These are phyloP conservation scores for Eristalinus sepulchralis DNA, from an alignment of 2,888 invertebrate species.

Conservation along the genomic window DNA sequence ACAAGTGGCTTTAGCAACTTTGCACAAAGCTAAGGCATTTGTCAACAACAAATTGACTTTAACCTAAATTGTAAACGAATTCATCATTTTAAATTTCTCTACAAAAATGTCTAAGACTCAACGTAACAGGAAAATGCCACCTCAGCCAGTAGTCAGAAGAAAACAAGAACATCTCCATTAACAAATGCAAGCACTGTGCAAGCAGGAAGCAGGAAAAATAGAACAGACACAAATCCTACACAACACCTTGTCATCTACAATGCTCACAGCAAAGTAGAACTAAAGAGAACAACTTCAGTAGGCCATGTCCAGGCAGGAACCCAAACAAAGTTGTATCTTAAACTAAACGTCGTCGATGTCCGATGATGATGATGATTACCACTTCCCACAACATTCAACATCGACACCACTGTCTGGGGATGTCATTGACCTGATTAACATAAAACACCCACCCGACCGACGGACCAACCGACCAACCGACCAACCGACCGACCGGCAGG, in stretches of 20 bases:
- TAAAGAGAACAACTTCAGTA: conserved; percentile 43
- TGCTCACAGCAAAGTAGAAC: conserved; percentile 6
- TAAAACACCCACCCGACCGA: conserved; percentile 74
- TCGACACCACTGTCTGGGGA: conserved; percentile 38
- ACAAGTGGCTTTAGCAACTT: no score
- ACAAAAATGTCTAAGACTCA: no score
- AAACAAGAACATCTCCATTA: conserved; percentile 32
- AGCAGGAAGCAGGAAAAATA: background rate
- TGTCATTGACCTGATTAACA: conserved; percentile 79
- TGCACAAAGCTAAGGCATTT: no score
- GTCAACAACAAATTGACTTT: no score
- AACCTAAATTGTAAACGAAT: no score
- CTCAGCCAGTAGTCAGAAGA: background rate
- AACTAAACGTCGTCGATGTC: conserved; percentile 51
- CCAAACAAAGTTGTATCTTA: conserved; percentile 51
- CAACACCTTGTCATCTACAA: background rate
- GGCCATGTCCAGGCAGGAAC: conserved; percentile 33
- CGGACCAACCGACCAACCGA: background rate
- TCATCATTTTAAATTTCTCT: no score
- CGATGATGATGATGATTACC: conserved; percentile 40
- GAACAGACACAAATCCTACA: background rate
- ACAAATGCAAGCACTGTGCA: conserved; percentile 51
- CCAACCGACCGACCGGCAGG: no score
- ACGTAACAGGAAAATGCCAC: background rate
- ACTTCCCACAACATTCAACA: conserved; percentile 5